Percentiles rank a stretch among this genome's conserved stretches.
These are phyloP conservation scores for Girardinichthys multiradiatus DNA, from an alignment of 2,113 vertebrate species.

Conservation along the genomic window DNA sequence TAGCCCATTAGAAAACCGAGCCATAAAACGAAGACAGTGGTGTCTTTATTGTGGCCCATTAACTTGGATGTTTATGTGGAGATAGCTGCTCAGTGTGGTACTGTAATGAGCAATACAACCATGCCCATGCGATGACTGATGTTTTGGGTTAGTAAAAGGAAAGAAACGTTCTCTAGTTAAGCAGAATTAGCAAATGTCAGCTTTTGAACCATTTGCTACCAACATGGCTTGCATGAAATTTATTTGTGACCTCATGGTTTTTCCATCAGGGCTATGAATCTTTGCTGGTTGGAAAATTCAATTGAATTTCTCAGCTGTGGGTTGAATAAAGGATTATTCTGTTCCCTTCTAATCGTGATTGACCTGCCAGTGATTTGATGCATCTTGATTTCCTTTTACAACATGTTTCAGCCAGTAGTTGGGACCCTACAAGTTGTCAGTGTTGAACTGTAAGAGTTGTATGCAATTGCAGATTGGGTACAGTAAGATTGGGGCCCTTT, in stretches of 20 bases:
- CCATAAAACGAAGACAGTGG: conserved; percentile 79
- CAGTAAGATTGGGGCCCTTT: neutral
- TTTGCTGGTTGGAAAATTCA: neutral
- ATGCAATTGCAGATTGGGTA: neutral
- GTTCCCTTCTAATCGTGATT: neutral
- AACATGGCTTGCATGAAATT: conserved; percentile 9
- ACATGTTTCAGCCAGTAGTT: neutral
- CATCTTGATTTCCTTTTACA: neutral
- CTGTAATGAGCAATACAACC: conserved; percentile 74
- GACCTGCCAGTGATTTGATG: neutral
- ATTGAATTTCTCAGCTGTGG: neutral
- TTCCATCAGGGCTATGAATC: neutral
- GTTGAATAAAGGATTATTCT: neutral
- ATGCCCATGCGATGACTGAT: conserved; percentile 60
- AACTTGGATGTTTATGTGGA: conserved; percentile 73
- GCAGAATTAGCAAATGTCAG: conserved; percentile 50
- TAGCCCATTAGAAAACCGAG: conserved; percentile 79
- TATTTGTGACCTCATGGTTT: conserved; percentile 1
- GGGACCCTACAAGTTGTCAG: neutral
- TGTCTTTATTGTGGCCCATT: conserved; percentile 81
- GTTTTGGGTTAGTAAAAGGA: conserved; percentile 47
- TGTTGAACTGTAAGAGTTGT: neutral
- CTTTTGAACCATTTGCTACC: conserved; percentile 29
- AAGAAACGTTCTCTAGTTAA: conserved; percentile 47
- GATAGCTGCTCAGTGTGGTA: conserved; percentile 68